Percentiles rank a stretch among this genome's conserved stretches.
Conservation (phyloP, 1,140 invertebrate genomes). For the Dryas iulia region DNA sequence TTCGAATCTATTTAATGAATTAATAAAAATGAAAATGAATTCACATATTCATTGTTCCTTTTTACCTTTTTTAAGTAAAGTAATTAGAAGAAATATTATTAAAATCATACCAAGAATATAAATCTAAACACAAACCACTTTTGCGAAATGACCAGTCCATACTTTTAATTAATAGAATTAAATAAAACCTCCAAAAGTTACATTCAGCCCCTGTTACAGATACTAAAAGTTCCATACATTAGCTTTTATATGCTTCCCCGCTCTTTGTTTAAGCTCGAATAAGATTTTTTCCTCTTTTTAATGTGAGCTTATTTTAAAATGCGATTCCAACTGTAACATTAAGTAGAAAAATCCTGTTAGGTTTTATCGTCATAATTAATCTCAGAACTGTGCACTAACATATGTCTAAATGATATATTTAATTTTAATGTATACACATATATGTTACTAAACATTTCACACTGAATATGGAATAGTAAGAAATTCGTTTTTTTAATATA, state of each 20-base stretch:
- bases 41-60: background rate
- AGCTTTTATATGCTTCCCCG: slow-evolving; percentile 32
- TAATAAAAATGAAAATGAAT: background rate
- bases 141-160: background rate
- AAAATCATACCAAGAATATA: no score
- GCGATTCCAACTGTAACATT: slow-evolving; percentile 17
- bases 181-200: slow-evolving; percentile 9
- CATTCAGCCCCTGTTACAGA: slow-evolving; percentile 29
- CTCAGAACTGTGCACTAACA: background rate
- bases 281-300: slow-evolving; percentile 18
- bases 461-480: background rate
- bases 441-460: background rate
- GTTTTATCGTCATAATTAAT: slow-evolving; percentile 1
- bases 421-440: background rate
- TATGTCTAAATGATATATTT: background rate
- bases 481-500: background rate
- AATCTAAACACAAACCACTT: no score
- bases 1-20: slow-evolving; percentile 21
- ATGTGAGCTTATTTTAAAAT: slow-evolving; percentile 16
- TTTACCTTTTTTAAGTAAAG: background rate
- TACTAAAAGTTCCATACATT: slow-evolving; percentile 34
- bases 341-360: slow-evolving; percentile 12
- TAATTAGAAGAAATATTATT: background rate
- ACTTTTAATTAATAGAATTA: background rate
- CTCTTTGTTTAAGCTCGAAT: slow-evolving; percentile 31